Percentiles rank a stretch among this genome's conserved stretches.
These are phyloP conservation scores for Tragulus kanchil DNA, from an alignment of 2,113 vertebrate species.

Conservation along the genomic window DNA sequence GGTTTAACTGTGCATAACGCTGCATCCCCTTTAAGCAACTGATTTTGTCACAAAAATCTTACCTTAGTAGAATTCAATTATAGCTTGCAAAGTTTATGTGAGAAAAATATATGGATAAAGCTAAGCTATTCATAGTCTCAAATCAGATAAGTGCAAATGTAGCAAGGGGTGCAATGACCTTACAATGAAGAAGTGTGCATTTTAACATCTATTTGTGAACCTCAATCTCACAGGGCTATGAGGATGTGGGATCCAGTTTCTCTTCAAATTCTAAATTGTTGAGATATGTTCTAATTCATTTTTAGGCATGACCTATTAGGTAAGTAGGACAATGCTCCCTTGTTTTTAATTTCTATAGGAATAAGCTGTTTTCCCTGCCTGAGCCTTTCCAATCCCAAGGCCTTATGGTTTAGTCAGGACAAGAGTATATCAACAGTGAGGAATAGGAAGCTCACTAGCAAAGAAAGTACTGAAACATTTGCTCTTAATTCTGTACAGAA, in stretches of 20 bases:
- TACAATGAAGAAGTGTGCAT: not conserved
- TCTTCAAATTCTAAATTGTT: not conserved
- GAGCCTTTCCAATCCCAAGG: not conserved
- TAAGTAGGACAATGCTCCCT: not conserved
- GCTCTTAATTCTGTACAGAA: not conserved
- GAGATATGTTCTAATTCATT: not conserved
- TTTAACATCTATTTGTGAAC: not conserved
- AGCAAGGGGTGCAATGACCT: not conserved
- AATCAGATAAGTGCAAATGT: not conserved
- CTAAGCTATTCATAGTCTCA: conserved; percentile 20
- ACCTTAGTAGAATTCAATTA: conserved; percentile 65
- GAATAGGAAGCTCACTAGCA: not conserved
- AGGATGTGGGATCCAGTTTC: not conserved
- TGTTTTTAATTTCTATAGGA: not conserved
- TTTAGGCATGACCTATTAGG: not conserved
- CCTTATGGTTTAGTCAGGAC: not conserved
- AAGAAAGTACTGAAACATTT: not conserved
- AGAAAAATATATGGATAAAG: not conserved
- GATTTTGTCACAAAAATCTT: conserved; percentile 61
- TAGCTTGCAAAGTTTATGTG: conserved; percentile 40
- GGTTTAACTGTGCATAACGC: not conserved
- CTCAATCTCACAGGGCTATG: not conserved
- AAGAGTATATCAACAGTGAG: conserved; percentile 46
- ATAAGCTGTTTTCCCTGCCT: not conserved
- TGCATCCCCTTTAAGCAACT: not conserved